Evolutionary conservation across 2,888 invertebrate species (phyloP), one percentile per base, ranked within the genome.

Genomic region (Nomada fucata): DNA sequence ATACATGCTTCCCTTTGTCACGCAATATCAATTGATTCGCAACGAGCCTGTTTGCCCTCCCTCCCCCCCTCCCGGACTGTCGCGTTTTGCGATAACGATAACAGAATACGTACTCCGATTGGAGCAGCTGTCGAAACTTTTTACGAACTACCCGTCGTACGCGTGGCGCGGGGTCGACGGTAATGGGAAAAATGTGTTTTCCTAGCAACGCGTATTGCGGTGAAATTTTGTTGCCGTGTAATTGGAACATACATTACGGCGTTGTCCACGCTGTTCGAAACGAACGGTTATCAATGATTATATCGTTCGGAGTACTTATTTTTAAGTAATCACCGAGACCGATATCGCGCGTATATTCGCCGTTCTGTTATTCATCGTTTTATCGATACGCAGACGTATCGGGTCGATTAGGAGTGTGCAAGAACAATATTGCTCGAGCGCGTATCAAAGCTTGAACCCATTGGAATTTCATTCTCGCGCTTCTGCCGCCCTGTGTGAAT

Each of bases 401-500:
- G 29, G 29, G 26, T 59, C 26, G 57, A 36, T 47, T 36, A 53
- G 20, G 13, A 15, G 36, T 11, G 36, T 29, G 18, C 20, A 42
- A 2, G 23, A 26, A 44, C n/a, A 36, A 23, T 63, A 50, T 63
- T 72, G 13, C 47, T 23, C 55, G 50, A 26, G 70, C 69, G 68
- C 73, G 65, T 52, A 64, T 70, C 64, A 47, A 71, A 72, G 64
- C 74, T 57, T 67, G n/a, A 57, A 23, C 23, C 20, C n/a, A 29
- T 60, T 53, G 76, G 78, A 75, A 84, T 76, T 77, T 75, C 71
- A 70, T 84, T 79, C 74, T 69, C 61, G 63, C 57, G 76, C 68
- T 71, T 50, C 70, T 26, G 23, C 68, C 18, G 53, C 20, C 20
- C 64, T 65, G 47, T 76, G 80, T 61, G 60, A 74, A 78, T 76